Evolutionary conservation across 2,113 vertebrate genomes (phyloP).

Genomic region (Rhinoptilus africanus): DNA sequence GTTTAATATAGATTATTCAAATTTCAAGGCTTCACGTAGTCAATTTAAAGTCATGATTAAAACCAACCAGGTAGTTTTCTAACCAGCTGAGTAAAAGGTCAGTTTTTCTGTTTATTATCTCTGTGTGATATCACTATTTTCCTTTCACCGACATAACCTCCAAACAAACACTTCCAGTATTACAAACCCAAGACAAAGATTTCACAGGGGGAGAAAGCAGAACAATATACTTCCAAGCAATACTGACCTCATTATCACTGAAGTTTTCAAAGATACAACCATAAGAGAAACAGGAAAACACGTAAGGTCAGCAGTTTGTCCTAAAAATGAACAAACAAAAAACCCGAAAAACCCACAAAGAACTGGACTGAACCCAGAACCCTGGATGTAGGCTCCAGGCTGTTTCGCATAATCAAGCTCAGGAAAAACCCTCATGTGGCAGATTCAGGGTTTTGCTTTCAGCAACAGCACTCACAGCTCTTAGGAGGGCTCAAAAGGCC

Average conservation of each 20-base stretch:
- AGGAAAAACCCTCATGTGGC: accelerated
- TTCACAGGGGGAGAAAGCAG: background rate
- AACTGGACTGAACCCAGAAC: background rate
- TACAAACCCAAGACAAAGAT: background rate
- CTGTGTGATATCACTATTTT: background rate
- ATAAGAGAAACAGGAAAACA: background rate
- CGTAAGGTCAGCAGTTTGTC: background rate
- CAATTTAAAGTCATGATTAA: background rate
- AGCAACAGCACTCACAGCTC: background rate
- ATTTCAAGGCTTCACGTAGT: background rate
- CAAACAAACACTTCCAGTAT: background rate
- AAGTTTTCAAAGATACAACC: background rate
- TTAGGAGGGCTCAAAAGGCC: background rate
- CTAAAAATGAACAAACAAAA: background rate
- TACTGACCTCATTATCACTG: background rate
- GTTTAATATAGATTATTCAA: background rate
- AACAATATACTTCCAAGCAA: background rate
- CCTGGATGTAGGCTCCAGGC: background rate
- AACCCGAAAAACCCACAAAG: background rate
- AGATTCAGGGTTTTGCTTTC: background rate
- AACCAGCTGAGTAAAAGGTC: background rate
- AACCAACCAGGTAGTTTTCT: background rate
- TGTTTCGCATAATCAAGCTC: background rate
- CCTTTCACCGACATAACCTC: background rate
- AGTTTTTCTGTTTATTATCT: background rate